These are phyloP conservation scores for Lontra canadensis DNA, from an alignment of 2,113 vertebrate species.

Conservation along the genomic window DNA sequence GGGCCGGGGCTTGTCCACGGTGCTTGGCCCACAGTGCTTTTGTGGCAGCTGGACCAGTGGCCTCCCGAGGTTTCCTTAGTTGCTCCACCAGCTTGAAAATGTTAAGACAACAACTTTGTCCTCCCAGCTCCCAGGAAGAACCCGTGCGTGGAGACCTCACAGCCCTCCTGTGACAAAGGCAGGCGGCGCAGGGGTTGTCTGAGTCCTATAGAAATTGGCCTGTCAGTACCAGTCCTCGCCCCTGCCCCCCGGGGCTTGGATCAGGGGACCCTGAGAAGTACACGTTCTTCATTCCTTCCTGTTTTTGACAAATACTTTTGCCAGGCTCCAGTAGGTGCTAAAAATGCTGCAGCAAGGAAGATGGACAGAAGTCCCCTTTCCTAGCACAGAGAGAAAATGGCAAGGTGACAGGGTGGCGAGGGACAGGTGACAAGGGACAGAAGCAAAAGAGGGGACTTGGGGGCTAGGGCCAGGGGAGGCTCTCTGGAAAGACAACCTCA, in stretches of 20 bases:
- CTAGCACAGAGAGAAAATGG: neutral
- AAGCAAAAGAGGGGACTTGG: accelerated
- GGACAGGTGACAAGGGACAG: neutral
- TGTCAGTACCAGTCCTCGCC: accelerated
- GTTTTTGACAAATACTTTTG: no score
- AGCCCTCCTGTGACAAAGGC: neutral
- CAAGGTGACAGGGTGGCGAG: neutral
- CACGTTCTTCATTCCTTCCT: accelerated
- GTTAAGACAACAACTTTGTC: constrained; percentile 1
- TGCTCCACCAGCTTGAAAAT: neutral
- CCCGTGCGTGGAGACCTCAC: neutral
- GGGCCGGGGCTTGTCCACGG: neutral
- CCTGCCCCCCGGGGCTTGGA: accelerated
- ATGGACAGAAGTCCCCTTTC: neutral
- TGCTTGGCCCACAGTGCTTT: neutral
- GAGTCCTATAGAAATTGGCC: neutral
- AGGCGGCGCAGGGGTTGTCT: no score
- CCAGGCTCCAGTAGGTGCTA: neutral
- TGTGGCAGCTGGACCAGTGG: neutral
- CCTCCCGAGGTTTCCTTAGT: neutral
- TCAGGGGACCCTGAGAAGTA: accelerated
- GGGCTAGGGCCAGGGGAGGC: neutral
- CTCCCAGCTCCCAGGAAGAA: neutral
- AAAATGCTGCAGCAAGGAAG: accelerated
- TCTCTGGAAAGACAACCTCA: neutral